phyloP scores from a whole-genome alignment of 2,797 vertebrate genomes.

The Tympanoctomys barrerae region DNA sequence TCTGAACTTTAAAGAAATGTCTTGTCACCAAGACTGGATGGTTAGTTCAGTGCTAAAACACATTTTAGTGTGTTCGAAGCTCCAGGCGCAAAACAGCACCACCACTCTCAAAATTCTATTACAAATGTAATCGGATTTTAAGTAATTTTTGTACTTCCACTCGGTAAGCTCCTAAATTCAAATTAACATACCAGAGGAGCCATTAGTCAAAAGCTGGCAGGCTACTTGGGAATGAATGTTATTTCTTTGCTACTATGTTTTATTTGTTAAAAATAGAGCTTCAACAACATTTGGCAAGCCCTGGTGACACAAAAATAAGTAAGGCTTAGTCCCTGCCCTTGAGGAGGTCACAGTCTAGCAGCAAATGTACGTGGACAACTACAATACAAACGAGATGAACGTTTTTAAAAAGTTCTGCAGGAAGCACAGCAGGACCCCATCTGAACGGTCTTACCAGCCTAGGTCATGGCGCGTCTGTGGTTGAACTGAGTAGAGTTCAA shows the following conservation, averaged over 20 bases:
- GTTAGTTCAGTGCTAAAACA: neutral
- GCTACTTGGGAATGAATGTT: neutral
- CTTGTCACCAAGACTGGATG: neutral
- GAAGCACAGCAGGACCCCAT: neutral
- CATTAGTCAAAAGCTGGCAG: conserved; percentile 11
- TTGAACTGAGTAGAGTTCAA: neutral
- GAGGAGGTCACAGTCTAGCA: conserved; percentile 58
- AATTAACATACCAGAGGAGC: conserved; percentile 37
- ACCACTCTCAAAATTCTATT: neutral
- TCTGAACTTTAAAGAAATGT: conserved; percentile 16
- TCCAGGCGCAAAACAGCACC: neutral
- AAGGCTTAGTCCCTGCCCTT: conserved; percentile 60
- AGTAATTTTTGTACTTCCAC: conserved; percentile 22
- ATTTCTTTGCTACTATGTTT: conserved; percentile 54
- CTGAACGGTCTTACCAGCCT: neutral
- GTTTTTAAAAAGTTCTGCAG: neutral
- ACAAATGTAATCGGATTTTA: neutral
- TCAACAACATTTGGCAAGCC: conserved; percentile 46
- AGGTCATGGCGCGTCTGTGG: neutral
- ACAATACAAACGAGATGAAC: neutral
- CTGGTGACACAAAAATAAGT: conserved; percentile 66
- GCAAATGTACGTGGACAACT: neutral
- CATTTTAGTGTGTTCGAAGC: neutral
- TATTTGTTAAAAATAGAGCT: conserved; percentile 75
- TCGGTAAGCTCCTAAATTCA: conserved; percentile 34